Evolutionary conservation across 2,888 invertebrate genomes (phyloP).

Genomic region (Tridacna crocea): DNA sequence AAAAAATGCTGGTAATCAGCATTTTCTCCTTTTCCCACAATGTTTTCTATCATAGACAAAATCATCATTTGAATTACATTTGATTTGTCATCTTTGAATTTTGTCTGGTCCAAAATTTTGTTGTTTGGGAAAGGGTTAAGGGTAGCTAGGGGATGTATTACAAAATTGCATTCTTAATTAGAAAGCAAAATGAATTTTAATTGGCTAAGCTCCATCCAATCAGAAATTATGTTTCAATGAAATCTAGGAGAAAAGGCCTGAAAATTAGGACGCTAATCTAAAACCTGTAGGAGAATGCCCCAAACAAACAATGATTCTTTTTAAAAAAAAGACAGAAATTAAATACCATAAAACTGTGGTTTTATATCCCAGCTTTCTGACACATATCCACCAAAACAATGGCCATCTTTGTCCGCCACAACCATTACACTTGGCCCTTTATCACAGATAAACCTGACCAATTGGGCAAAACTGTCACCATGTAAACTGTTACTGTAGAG

Average conservation of each 20-base stretch:
- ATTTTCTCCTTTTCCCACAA: slow-evolving; percentile 12
- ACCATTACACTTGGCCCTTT: slow-evolving; percentile 89
- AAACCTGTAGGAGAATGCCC: no score
- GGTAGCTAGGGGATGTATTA: no score
- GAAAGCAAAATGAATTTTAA: no score
- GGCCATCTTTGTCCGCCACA: slow-evolving; percentile 90
- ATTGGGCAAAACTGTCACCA: slow-evolving; percentile 92
- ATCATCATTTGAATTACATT: no score
- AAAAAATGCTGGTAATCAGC: slow-evolving; percentile 2
- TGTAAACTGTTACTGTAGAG: slow-evolving; percentile 88
- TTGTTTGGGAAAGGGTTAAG: not conserved
- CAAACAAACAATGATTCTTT: no score
- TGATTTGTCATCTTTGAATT: no score
- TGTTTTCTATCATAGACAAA: not conserved
- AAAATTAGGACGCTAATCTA: no score
- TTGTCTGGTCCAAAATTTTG: not conserved
- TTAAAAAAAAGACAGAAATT: not conserved
- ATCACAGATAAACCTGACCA: slow-evolving; percentile 73
- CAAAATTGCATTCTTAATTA: no score
- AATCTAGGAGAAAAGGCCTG: no score
- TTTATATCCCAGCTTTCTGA: slow-evolving; percentile 90
- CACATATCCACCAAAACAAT: slow-evolving; percentile 96
- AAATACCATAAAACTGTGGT: slow-evolving; percentile 90
- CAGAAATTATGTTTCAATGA: no score
- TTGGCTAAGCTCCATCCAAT: no score